These are phyloP conservation scores for Sarcophilus harrisii DNA, from an alignment of 2,797 vertebrate species.

Conservation along the genomic window DNA sequence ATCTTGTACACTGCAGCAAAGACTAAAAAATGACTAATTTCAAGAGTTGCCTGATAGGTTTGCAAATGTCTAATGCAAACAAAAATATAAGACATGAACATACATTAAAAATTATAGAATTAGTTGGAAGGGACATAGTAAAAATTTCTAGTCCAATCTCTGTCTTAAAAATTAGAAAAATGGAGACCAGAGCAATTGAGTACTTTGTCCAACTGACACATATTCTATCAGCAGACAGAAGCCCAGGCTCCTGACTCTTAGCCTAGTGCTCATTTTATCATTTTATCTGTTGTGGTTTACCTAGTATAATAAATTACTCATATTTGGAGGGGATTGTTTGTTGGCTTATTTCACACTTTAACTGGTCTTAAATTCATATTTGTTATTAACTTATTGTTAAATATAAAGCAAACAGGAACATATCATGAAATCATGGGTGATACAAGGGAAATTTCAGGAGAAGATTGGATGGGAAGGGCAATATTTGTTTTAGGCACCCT, in stretches of 20 bases:
- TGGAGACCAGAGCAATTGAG: not conserved
- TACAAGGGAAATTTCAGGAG: not conserved
- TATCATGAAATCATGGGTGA: conserved; percentile 29
- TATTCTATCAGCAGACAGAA: not conserved
- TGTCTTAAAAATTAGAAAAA: conserved; percentile 31
- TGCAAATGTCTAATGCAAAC: not conserved
- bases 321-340: conserved; percentile 40
- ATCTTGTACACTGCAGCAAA: not conserved
- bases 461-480: not conserved
- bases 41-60: not conserved
- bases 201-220: not conserved
- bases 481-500: not conserved
- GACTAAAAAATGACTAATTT: not conserved
- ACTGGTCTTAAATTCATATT: conserved; percentile 58
- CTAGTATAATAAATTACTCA: not conserved
- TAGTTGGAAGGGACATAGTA: not conserved
- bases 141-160: not conserved
- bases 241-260: not conserved
- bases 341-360: conserved; percentile 55
- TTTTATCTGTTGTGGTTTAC: not conserved
- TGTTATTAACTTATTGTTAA: conserved; percentile 64
- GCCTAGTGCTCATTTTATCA: not conserved
- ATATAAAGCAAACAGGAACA: conserved; percentile 63
- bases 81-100: not conserved
- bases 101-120: not conserved